Percentiles rank a stretch among this genome's conserved stretches.
These are phyloP conservation scores for Halcyon leucocephala DNA, from an alignment of 2,797 vertebrate species.

Conservation along the genomic window DNA sequence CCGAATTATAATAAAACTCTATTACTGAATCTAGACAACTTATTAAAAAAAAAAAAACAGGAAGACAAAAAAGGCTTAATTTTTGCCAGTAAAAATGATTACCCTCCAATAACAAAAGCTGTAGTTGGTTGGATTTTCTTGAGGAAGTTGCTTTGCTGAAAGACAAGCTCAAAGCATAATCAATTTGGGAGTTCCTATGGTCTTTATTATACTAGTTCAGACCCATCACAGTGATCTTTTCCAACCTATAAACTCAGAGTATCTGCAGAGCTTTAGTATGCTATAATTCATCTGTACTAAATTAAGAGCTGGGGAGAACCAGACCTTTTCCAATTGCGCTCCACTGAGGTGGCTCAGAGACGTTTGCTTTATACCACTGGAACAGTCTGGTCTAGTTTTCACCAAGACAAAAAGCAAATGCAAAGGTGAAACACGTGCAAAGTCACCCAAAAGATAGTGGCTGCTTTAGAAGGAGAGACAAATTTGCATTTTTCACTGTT, in stretches of 20 bases:
- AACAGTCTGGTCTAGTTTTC: neutral
- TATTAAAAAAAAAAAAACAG: neutral
- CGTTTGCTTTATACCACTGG: neutral
- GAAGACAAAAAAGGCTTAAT: neutral
- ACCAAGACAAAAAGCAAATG: neutral
- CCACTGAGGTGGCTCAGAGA: neutral
- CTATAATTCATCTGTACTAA: neutral
- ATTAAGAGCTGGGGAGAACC: neutral
- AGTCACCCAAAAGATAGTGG: accelerated
- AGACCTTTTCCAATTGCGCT: neutral
- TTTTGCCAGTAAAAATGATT: neutral
- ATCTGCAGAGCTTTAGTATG: neutral
- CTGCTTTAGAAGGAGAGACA: neutral
- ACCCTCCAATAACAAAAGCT: neutral
- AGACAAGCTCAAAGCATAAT: neutral
- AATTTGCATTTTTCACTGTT: neutral
- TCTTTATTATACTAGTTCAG: neutral
- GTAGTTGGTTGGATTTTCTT: neutral
- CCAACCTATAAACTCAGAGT: neutral
- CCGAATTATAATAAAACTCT: neutral
- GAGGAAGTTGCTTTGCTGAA: neutral
- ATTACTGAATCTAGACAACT: neutral
- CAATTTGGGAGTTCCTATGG: neutral
- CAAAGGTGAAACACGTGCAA: neutral
- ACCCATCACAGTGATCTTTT: neutral